Evolutionary conservation across 2,888 invertebrate genomes (phyloP).

Genomic region (Drymonia ruficornis): DNA sequence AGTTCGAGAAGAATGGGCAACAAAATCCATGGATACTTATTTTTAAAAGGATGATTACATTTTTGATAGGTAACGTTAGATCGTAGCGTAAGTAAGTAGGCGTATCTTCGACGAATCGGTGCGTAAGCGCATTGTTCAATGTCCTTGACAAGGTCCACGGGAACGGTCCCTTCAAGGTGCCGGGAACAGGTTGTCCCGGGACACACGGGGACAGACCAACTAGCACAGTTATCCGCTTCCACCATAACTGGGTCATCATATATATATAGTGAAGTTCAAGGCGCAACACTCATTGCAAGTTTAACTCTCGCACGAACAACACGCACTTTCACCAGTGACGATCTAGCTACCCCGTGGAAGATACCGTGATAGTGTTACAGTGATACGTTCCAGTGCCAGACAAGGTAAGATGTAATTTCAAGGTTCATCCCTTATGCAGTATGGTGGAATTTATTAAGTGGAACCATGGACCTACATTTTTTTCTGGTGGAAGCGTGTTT

Average conservation of each 20-base stretch:
- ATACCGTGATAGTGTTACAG: constrained; percentile 67
- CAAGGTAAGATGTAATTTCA: constrained; percentile 68
- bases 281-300: constrained; percentile 87
- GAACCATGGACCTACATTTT: no score
- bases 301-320: constrained; percentile 73
- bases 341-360: constrained; percentile 64
- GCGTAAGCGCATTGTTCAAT: constrained; percentile 20
- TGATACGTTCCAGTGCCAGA: constrained; percentile 64
- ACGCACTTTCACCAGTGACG: constrained; percentile 81
- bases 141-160: constrained; percentile 62
- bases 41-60: no score
- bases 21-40: no score
- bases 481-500: constrained; percentile 43
- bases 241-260: constrained; percentile 91
- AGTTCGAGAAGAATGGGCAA: no score
- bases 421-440: constrained; percentile 34
- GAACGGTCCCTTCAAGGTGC: constrained; percentile 64
- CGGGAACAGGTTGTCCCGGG: constrained; percentile 62
- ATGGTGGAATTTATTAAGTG: constrained; percentile 49
- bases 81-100: neutral
- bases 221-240: constrained; percentile 80
- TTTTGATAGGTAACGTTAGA: no score
- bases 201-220: constrained; percentile 62
- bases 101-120: neutral
- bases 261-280: constrained; percentile 94